These are phyloP conservation scores for Megalonaias nervosa DNA, from an alignment of 1,140 invertebrate species.

Conservation along the genomic window DNA sequence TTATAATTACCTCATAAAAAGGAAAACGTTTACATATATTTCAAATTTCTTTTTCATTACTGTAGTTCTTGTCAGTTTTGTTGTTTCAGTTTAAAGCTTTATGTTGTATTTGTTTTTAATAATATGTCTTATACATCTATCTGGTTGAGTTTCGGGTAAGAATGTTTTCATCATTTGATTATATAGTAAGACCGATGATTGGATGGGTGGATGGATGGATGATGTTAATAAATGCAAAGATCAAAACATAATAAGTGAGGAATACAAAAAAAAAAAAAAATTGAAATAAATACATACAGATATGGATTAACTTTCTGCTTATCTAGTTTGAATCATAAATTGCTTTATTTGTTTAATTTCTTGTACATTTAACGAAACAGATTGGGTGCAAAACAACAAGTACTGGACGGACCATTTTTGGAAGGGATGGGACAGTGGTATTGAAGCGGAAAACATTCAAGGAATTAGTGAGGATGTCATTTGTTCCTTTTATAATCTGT, in stretches of 20 bases:
- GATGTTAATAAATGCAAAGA: neutral
- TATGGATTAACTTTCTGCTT: neutral
- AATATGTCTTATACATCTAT: too few relatives aligned
- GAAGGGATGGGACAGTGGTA: constrained; percentile 29
- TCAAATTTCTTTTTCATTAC: too few relatives aligned
- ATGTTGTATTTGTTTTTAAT: too few relatives aligned
- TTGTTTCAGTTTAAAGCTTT: too few relatives aligned
- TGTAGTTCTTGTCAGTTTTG: too few relatives aligned
- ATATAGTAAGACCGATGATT: too few relatives aligned
- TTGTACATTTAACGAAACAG: constrained; percentile 8
- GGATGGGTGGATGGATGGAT: neutral
- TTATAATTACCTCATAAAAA: too few relatives aligned
- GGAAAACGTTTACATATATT: too few relatives aligned
- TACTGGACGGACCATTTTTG: constrained; percentile 25
- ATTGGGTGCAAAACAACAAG: constrained; percentile 16
- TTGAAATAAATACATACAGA: neutral
- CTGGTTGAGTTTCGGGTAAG: too few relatives aligned
- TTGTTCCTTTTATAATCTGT: too few relatives aligned
- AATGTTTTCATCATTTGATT: too few relatives aligned
- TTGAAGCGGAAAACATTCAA: constrained; percentile 1
- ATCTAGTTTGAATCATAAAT: neutral
- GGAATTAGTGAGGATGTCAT: constrained; percentile 2
- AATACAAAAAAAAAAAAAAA: neutral
- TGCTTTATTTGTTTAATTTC: neutral
- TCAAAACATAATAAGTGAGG: neutral